Evolutionary conservation across 2,888 invertebrate species (phyloP).

Genomic region (Cheilosia vulpina): DNA sequence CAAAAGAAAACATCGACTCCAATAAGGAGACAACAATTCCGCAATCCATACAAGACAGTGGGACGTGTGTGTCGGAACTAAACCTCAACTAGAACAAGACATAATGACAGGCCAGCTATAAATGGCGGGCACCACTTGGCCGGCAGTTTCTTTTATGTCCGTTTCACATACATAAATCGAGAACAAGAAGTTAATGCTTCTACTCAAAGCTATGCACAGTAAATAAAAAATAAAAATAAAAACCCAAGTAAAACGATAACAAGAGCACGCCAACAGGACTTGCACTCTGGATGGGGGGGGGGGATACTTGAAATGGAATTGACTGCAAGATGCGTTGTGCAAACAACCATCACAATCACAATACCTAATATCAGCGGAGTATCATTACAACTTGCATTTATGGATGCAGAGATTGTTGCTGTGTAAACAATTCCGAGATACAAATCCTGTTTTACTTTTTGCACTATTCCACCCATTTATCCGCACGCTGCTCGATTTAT

Average conservation of each 20-base stretch:
- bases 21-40: too few species aligned
- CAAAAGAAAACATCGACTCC: too few species aligned
- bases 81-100: constrained; percentile 53
- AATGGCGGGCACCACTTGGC: constrained; percentile 16
- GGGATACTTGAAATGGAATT: constrained; percentile 43
- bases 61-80: constrained; percentile 47
- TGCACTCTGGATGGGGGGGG: constrained; percentile 26
- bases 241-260: constrained; percentile 12
- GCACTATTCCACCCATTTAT: constrained; percentile 36
- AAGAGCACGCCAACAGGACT: constrained; percentile 39
- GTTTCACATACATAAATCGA: constrained; percentile 5
- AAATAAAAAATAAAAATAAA: constrained; percentile 26
- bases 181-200: constrained; percentile 6
- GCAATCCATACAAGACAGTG: constrained; percentile 7
- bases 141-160: not conserved
- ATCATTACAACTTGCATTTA: constrained; percentile 50
- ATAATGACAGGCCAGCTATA: constrained; percentile 47
- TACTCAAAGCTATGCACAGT: not conserved
- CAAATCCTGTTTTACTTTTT: constrained; percentile 44
- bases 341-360: constrained; percentile 25
- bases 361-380: constrained; percentile 19
- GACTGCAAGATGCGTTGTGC: constrained; percentile 25
- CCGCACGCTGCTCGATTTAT: constrained; percentile 59
- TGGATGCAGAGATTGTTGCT: constrained; percentile 53
- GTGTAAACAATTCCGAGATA: constrained; percentile 63